These are phyloP conservation scores for Cydia pomonella DNA, from an alignment of 1,140 invertebrate species.

Conservation along the genomic window DNA sequence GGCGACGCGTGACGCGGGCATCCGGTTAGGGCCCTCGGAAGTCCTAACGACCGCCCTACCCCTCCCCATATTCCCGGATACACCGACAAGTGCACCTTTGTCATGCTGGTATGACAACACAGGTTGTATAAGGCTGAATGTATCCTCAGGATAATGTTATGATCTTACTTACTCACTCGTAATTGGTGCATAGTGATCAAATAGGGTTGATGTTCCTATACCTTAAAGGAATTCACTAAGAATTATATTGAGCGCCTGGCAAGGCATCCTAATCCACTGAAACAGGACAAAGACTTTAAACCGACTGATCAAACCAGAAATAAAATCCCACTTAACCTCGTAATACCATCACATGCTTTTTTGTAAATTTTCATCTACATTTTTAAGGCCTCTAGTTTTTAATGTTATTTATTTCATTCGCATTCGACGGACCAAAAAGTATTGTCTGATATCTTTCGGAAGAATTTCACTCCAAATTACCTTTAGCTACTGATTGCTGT, in stretches of 20 bases:
- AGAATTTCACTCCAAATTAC: background rate
- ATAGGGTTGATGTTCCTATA: background rate
- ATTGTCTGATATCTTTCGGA: background rate
- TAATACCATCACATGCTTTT: too few relatives aligned
- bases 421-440: too few relatives aligned
- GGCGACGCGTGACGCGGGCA: slow-evolving; percentile 66
- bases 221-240: too few relatives aligned
- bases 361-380: too few relatives aligned
- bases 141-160: background rate
- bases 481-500: background rate
- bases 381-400: too few relatives aligned
- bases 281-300: too few relatives aligned
- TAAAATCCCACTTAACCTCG: too few relatives aligned
- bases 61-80: slow-evolving; percentile 20
- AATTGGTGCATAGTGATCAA: background rate
- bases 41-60: slow-evolving; percentile 50
- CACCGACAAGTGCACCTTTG: slow-evolving; percentile 35
- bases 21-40: slow-evolving; percentile 65
- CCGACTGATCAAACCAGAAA: too few relatives aligned
- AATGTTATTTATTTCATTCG: too few relatives aligned
- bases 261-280: too few relatives aligned
- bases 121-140: background rate
- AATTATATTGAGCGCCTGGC: too few relatives aligned
- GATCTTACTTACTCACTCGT: background rate
- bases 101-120: slow-evolving; percentile 2